Conservation (phyloP, 2,888 invertebrate genomes). For the Dasysyrphus albostriatus region DNA sequence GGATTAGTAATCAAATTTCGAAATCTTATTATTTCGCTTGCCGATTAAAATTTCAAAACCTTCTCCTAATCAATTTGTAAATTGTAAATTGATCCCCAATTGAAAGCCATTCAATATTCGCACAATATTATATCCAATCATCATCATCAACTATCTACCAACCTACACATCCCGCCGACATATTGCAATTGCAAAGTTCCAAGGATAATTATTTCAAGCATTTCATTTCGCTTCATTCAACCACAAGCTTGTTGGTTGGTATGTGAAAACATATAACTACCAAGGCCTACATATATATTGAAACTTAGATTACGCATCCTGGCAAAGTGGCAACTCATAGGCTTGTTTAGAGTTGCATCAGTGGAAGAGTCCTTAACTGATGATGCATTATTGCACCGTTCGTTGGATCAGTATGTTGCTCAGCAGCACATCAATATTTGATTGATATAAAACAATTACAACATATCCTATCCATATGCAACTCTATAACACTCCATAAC, state of each 20-base stretch:
- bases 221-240: slow-evolving; percentile 34
- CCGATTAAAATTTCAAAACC: slow-evolving; percentile 36
- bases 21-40: slow-evolving; percentile 35
- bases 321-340: slow-evolving; percentile 26
- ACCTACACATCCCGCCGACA: not conserved
- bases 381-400: slow-evolving; percentile 32
- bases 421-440: slow-evolving; percentile 63
- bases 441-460: slow-evolving; percentile 73
- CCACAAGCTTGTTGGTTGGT: slow-evolving; percentile 13
- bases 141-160: not conserved
- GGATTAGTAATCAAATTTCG: not conserved
- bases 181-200: slow-evolving; percentile 18
- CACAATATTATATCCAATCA: not conserved
- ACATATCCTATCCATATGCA: slow-evolving; percentile 31
- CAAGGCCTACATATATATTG: not conserved
- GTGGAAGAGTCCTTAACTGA: slow-evolving; percentile 20
- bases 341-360: slow-evolving; percentile 21
- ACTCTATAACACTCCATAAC: slow-evolving; percentile 30
- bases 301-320: slow-evolving; percentile 13
- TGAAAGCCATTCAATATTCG: slow-evolving; percentile 17
- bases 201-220: slow-evolving; percentile 61
- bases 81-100: slow-evolving; percentile 66
- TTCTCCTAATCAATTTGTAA: slow-evolving; percentile 68
- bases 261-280: slow-evolving; percentile 8
- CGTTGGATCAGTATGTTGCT: slow-evolving; percentile 3